Evolutionary conservation across 2,113 vertebrate genomes (phyloP).

Genomic region (Opisthocomus hoazin): DNA sequence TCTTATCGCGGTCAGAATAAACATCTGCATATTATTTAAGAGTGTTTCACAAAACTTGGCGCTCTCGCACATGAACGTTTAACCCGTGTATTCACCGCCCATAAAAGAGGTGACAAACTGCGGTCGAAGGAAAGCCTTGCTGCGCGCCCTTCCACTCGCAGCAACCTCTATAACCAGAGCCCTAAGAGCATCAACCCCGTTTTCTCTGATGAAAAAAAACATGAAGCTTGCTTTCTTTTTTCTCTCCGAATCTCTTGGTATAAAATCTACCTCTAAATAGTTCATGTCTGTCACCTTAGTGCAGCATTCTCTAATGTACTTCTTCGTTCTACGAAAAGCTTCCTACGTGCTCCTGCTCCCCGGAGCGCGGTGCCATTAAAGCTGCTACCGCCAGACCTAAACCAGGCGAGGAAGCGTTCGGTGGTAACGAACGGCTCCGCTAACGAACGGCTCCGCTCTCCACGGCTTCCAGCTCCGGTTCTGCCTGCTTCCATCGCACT

Average conservation of each 20-base stretch:
- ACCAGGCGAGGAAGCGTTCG: neutral
- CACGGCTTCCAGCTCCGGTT: neutral
- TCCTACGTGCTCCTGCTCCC: neutral
- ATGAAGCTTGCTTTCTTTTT: no score
- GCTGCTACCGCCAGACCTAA: neutral
- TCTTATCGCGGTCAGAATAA: rapidly evolving
- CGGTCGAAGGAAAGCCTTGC: neutral
- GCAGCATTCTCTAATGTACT: neutral
- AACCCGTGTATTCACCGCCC: neutral
- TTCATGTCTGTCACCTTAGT: rapidly evolving
- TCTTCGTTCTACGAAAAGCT: neutral
- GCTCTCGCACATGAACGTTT: neutral
- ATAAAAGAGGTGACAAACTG: neutral
- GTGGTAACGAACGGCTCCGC: neutral
- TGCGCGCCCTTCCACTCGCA: rapidly evolving
- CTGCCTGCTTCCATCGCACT: neutral
- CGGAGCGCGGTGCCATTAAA: neutral
- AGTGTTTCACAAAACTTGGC: no score
- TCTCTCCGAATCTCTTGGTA: neutral
- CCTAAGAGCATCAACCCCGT: neutral
- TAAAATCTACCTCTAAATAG: neutral
- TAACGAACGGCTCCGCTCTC: neutral
- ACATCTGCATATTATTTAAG: rapidly evolving
- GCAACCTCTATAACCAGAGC: neutral
- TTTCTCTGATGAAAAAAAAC: neutral